Conservation (phyloP, 2,888 invertebrate genomes). For the Pseudococcus viburni region DNA sequence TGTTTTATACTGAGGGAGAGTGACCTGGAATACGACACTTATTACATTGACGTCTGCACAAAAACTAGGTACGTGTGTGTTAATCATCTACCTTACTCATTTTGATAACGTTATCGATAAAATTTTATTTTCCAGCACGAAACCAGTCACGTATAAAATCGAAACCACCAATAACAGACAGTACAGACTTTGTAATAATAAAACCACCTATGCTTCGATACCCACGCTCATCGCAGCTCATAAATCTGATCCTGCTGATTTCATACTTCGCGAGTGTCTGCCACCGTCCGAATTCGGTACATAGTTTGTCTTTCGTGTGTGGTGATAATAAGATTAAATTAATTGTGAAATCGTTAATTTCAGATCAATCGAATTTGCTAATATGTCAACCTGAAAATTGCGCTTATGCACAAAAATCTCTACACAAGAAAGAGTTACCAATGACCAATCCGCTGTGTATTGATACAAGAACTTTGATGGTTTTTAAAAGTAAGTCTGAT, state of each 20-base stretch:
- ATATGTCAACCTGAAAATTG: constrained; percentile 66
- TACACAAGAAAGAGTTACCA: constrained; percentile 69
- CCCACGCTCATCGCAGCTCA: constrained; percentile 77
- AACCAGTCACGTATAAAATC: constrained; percentile 81
- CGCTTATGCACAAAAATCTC: constrained; percentile 68
- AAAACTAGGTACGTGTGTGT: constrained; percentile 77
- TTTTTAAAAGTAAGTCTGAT: constrained; percentile 76
- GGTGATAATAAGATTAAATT: not conserved
- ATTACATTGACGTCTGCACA: constrained; percentile 85
- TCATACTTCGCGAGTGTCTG: constrained; percentile 82
- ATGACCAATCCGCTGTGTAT: constrained; percentile 77
- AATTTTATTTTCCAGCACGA: constrained; percentile 70
- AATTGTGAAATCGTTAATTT: not conserved
- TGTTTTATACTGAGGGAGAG: constrained; percentile 88
- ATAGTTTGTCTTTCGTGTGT: not conserved
- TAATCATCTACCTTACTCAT: constrained; percentile 48
- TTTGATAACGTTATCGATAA: constrained; percentile 29
- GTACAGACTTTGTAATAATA: constrained; percentile 74
- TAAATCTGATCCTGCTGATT: constrained; percentile 75
- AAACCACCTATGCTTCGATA: constrained; percentile 75
- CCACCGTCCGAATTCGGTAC: constrained; percentile 90
- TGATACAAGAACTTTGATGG: constrained; percentile 79
- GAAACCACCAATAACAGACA: constrained; percentile 75
- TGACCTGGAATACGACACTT: constrained; percentile 84
- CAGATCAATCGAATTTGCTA: constrained; percentile 68